Evolutionary conservation across 1,140 invertebrate genomes (phyloP).

Genomic region (Dendrolimus punctatus): DNA sequence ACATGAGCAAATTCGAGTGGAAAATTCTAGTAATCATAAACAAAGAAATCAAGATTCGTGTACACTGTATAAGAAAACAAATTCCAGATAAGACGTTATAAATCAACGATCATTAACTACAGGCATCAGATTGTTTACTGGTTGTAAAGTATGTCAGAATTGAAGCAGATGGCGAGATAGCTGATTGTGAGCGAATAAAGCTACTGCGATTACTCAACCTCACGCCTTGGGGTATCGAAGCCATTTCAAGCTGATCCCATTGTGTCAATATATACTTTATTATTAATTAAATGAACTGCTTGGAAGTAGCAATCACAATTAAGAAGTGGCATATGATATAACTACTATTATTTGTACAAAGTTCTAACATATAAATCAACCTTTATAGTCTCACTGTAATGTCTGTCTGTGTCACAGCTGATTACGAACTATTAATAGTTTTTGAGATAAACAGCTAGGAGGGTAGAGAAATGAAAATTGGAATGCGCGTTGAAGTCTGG

Average conservation of each 20-base stretch:
- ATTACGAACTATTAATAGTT: too few relatives aligned
- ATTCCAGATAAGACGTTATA: constrained; percentile 22
- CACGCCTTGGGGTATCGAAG: constrained; percentile 35
- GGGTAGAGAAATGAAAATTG: too few relatives aligned
- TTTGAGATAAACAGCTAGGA: too few relatives aligned
- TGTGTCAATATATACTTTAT: constrained; percentile 41
- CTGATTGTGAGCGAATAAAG: constrained; percentile 33
- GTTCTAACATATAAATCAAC: too few relatives aligned
- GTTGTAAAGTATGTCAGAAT: constrained; percentile 44
- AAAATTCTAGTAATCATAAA: too few relatives aligned
- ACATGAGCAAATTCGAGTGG: too few relatives aligned
- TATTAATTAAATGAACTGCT: constrained; percentile 27
- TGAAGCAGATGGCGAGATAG: constrained; percentile 45
- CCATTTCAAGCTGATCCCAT: constrained; percentile 37
- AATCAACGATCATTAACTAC: constrained; percentile 29
- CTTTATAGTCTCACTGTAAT: too few relatives aligned
- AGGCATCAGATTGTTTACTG: constrained; percentile 27
- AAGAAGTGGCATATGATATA: constrained; percentile 19
- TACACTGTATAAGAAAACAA: constrained; percentile 12
- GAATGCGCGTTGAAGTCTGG: too few relatives aligned
- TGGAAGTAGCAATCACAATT: constrained; percentile 30
- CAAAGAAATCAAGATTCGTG: too few relatives aligned
- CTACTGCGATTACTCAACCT: constrained; percentile 41
- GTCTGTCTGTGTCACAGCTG: too few relatives aligned
- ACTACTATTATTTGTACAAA: too few relatives aligned